Base-by-base conservation (phyloP, 2,888 invertebrate genomes). In the Sphecodes monilicornis region DNA sequence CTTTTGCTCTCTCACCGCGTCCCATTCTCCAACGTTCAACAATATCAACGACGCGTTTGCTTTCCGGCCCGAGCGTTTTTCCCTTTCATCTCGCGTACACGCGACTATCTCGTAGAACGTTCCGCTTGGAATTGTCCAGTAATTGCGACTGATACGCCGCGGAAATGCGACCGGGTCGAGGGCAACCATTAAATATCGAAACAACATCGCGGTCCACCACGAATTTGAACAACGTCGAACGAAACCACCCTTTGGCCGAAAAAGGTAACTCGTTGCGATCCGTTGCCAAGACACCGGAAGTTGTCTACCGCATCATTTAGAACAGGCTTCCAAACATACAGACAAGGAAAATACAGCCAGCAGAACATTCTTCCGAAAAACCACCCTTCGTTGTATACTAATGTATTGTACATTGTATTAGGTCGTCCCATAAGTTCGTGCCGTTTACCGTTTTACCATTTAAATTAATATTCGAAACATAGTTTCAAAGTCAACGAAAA, bases 161-260 rank as follows among this genome's bases (percentile, higher is more conserved):
- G 22, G 57, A 43, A 36, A 57, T 57, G 54, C 32, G 41, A 46
- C 26, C 69, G 32, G 11, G n/a, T 22, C 79, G 36, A 26, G 29
- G 46, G 29, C 73, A 3, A 22, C 46, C 73, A 54, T 79, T 73
- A 79, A 79, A 73, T 69, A 74, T 79, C 80, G 54, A 46, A 73
- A 60, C 54, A 46, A 50, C 36, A 29, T 46, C 36, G 57, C 32
- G 82, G 64, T 54, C 29, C 10, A 4, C 82, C 74, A 22, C 43
- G 43, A 54, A 71, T 36, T n/a, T 26, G 29, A 26, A 36, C 50
- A 16, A 50, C 68, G n/a, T 50, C 69, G 36, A 60, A 39, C 68
- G 13, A 54, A 54, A 43, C 36, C n/a, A 60, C 16, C 57, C 26
- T 43, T 43, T 43, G 43, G n/a, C n/a, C n/a, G n/a, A n/a, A n/a